A percentile compares a stretch with the other conserved stretches of the same genome.
phyloP scores from a whole-genome alignment of 2,113 vertebrate species.

The Pogonocichla stellata region DNA sequence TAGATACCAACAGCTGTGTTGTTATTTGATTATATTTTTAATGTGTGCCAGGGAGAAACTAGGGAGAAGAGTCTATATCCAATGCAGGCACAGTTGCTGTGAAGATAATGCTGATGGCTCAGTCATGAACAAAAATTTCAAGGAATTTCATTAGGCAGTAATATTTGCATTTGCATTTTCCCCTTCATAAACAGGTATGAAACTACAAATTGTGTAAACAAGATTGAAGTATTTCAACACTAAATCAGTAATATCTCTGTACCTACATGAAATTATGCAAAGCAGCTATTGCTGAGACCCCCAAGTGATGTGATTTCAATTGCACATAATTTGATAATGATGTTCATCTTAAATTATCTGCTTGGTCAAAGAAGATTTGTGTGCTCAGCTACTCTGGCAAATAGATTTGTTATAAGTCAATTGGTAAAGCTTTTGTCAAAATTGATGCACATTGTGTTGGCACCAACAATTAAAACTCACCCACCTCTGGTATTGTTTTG shows the following conservation, averaged over 20 bases:
- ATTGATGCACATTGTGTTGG: not conserved
- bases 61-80: not conserved
- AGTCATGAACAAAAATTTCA: not conserved
- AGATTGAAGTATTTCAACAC: not conserved
- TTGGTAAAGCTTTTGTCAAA: not conserved
- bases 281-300: not conserved
- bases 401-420: not conserved
- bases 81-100: not conserved
- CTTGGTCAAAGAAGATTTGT: not conserved
- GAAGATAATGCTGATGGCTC: not conserved
- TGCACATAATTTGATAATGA: not conserved
- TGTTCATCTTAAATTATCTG: not conserved
- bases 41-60: not conserved
- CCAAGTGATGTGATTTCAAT: not conserved
- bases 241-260: not conserved
- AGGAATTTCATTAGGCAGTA: not conserved
- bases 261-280: not conserved
- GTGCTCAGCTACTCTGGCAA: not conserved
- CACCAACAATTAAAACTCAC: not conserved
- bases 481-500: not conserved
- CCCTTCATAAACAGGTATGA: not conserved
- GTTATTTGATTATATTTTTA: not conserved
- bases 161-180: not conserved
- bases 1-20: not conserved
- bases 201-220: not conserved